These are phyloP conservation scores for Ypsolopha scabrella DNA, from an alignment of 2,888 invertebrate species.

Conservation along the genomic window DNA sequence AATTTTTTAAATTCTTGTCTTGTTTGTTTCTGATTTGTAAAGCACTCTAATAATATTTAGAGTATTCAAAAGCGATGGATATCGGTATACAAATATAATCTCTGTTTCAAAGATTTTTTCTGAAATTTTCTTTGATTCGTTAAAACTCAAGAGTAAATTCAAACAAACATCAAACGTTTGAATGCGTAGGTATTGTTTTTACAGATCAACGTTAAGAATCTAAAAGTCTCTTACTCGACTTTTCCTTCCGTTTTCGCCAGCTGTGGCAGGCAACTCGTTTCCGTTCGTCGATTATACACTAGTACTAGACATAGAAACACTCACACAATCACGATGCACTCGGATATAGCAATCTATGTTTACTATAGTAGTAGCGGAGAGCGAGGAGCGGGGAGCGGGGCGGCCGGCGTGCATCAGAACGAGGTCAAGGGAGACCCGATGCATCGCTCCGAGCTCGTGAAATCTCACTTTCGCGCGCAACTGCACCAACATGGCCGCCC, in stretches of 20 bases:
- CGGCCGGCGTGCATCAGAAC: conserved; percentile 31
- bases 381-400: conserved; percentile 15
- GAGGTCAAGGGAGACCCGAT: conserved; percentile 67
- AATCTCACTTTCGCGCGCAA: conserved; percentile 70
- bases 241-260: not conserved
- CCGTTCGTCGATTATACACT: not conserved
- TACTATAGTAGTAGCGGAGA: conserved; percentile 25
- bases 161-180: too few relatives aligned
- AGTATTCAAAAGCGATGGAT: too few relatives aligned
- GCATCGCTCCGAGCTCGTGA: conserved; percentile 57
- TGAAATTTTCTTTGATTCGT: too few relatives aligned
- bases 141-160: too few relatives aligned
- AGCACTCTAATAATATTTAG: too few relatives aligned
- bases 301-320: not conserved
- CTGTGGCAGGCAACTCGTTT: not conserved
- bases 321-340: conserved; percentile 20
- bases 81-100: too few relatives aligned
- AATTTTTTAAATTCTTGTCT: too few relatives aligned
- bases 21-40: too few relatives aligned
- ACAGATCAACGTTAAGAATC: too few relatives aligned
- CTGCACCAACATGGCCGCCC: conserved; percentile 49
- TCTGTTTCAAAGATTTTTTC: too few relatives aligned
- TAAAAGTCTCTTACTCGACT: too few relatives aligned
- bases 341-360: conserved; percentile 37
- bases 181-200: too few relatives aligned